Evolutionary conservation across 1,140 invertebrate genomes (phyloP).

Genomic region (Drosophila gunungcola): DNA sequence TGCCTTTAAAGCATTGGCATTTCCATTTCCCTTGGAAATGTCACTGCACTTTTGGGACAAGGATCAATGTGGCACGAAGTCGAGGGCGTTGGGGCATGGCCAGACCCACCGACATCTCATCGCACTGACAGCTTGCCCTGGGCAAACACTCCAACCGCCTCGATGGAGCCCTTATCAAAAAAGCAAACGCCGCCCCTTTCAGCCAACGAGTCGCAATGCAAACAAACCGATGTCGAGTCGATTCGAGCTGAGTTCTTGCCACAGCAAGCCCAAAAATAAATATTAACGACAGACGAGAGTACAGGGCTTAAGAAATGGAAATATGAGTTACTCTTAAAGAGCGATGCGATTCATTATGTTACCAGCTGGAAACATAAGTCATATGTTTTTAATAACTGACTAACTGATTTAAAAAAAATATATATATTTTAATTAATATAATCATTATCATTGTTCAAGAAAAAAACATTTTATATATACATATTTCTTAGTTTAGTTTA

Average conservation of each 20-base stretch:
- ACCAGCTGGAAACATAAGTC: too few species aligned
- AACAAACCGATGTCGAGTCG: conserved; percentile 39
- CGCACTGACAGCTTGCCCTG: conserved; percentile 48
- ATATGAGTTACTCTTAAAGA: neutral
- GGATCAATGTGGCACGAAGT: conserved; percentile 3
- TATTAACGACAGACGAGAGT: neutral
- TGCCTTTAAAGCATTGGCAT: conserved; percentile 17
- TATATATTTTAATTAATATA: too few species aligned
- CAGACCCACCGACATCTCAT: conserved; percentile 23
- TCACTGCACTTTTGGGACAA: conserved; percentile 4
- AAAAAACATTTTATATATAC: too few species aligned
- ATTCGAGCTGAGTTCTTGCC: conserved; percentile 18
- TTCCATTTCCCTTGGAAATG: neutral
- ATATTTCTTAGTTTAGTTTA: too few species aligned
- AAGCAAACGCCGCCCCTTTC: conserved; percentile 45
- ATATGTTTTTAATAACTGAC: too few species aligned
- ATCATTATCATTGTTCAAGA: too few species aligned
- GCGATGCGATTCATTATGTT: too few species aligned
- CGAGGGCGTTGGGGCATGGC: neutral
- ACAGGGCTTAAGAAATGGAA: neutral
- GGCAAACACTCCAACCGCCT: conserved; percentile 67
- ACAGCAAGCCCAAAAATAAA: conserved; percentile 28
- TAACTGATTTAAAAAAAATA: too few species aligned
- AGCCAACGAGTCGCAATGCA: conserved; percentile 47
- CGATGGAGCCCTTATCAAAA: conserved; percentile 60